These are phyloP conservation scores for Sprattus sprattus DNA, from an alignment of 2,113 vertebrate genomes.

Conservation along the genomic window DNA sequence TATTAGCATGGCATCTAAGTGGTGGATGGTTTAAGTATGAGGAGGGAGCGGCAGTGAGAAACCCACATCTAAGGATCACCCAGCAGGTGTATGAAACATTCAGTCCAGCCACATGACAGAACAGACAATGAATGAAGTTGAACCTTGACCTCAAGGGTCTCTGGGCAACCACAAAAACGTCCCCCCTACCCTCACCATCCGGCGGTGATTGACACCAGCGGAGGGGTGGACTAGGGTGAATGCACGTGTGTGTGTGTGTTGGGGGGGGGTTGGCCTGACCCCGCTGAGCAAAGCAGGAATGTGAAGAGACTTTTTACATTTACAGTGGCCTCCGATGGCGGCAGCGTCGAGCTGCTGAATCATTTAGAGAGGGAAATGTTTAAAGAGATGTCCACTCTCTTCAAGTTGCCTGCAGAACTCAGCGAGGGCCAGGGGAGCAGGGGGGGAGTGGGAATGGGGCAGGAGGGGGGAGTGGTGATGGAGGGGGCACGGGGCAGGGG, in stretches of 20 bases:
- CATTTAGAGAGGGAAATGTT: conserved; percentile 33
- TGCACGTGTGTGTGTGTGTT: not conserved
- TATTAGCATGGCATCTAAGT: too few relatives aligned
- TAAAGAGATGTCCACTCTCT: conserved; percentile 41
- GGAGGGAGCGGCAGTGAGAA: not conserved
- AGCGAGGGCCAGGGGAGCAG: conserved; percentile 12
- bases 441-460: not conserved
- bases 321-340: not conserved
- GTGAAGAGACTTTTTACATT: conserved; percentile 19
- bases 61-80: conserved; percentile 14
- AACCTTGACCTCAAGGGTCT: conserved; percentile 27
- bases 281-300: not conserved
- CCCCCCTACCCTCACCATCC: conserved; percentile 7
- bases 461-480: not conserved
- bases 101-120: conserved; percentile 22
- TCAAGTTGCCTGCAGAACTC: conserved; percentile 34
- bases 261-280: not conserved
- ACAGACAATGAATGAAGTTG: conserved; percentile 32
- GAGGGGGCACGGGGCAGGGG: conserved; percentile 16
- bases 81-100: conserved; percentile 44
- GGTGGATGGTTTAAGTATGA: not conserved
- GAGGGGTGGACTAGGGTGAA: not conserved
- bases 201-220: conserved; percentile 21
- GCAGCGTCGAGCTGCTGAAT: conserved; percentile 29
- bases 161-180: conserved; percentile 35